Conservation (phyloP, 2,888 invertebrate species). For the Hydrotaea cyrtoneurina region DNA sequence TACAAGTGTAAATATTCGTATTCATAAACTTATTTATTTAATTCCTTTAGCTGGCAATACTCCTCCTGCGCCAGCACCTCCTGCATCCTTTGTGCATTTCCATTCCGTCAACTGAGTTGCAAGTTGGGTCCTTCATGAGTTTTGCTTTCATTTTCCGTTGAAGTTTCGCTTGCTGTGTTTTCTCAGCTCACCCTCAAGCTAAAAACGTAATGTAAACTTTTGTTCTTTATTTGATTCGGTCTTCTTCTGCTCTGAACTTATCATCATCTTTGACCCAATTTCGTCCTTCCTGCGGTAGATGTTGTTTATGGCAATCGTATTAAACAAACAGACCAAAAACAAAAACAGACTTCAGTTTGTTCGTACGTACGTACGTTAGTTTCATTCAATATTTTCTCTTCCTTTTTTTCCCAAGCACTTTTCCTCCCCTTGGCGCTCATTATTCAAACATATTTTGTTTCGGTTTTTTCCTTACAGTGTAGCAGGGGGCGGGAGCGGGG, state of each 20-base stretch:
- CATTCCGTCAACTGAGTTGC: no score
- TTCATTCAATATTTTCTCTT: slow-evolving; percentile 8
- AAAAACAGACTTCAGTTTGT: no score
- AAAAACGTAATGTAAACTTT: slow-evolving; percentile 31
- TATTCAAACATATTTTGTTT: slow-evolving; percentile 41
- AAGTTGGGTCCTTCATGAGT: slow-evolving; percentile 3
- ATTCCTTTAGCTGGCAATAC: no score
- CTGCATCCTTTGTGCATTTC: no score
- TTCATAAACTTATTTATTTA: no score
- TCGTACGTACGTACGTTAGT: neutral
- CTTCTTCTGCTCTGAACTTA: slow-evolving; percentile 52
- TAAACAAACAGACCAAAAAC: neutral
- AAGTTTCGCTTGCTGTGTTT: neutral
- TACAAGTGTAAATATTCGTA: no score
- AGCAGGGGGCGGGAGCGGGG: no score
- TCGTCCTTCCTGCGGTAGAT: slow-evolving; percentile 4
- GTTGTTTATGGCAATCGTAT: no score
- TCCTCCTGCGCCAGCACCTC: no score
- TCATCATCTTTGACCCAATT: slow-evolving; percentile 65
- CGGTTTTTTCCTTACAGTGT: slow-evolving; percentile 8
- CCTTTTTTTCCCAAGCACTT: neutral
- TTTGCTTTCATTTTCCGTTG: neutral
- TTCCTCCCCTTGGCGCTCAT: slow-evolving; percentile 44
- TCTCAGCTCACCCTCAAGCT: neutral
- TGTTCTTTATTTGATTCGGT: neutral